Percentiles rank a stretch among this genome's conserved stretches.
Evolutionary conservation across 2,888 invertebrate genomes (phyloP).

Genomic region (Biston stratarius): DNA sequence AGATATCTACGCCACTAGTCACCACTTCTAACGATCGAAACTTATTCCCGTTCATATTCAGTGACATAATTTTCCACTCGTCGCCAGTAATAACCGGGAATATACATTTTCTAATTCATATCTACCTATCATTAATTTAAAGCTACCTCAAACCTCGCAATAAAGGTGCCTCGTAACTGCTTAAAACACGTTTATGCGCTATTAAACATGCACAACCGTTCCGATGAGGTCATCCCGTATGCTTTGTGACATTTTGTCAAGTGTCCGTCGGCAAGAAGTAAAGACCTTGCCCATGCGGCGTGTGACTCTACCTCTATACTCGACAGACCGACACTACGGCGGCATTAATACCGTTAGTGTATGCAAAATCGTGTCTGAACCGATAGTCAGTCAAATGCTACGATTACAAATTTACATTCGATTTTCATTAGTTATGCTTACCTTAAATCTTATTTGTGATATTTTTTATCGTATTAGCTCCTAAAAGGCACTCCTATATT

Average conservation of each 20-base stretch:
- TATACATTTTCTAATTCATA: no score
- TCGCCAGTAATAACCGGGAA: no score
- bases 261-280: slow-evolving; percentile 11
- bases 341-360: slow-evolving; percentile 3
- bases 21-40: no score
- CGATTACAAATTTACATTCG: slow-evolving; percentile 1
- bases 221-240: slow-evolving; percentile 37
- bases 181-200: slow-evolving; percentile 19
- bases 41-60: no score
- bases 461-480: no score
- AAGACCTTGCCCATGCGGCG: slow-evolving; percentile 52
- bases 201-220: slow-evolving; percentile 23
- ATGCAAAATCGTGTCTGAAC: slow-evolving; percentile 1
- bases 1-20: no score
- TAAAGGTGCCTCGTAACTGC: slow-evolving; percentile 2
- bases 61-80: no score
- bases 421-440: background rate
- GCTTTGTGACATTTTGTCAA: slow-evolving; percentile 27
- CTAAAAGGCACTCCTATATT: no score
- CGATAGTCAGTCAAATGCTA: background rate
- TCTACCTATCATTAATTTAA: no score
- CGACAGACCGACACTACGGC: background rate
- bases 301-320: background rate
- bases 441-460: background rate
- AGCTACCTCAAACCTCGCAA: no score